These are phyloP conservation scores for Urocynchramus pylzowi DNA, from an alignment of 2,113 vertebrate species.

Conservation along the genomic window DNA sequence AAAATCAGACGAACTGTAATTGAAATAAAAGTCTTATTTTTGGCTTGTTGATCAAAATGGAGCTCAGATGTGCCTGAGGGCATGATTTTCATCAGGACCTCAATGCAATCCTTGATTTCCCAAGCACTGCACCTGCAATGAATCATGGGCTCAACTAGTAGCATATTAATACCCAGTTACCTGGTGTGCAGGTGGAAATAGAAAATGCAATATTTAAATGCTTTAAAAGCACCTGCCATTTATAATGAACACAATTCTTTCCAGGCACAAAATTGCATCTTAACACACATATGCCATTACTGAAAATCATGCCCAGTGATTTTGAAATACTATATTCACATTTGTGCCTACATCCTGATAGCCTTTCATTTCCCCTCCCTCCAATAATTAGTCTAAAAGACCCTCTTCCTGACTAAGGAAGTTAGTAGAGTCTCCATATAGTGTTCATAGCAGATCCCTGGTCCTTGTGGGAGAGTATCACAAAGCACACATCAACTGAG, in stretches of 20 bases:
- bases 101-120: constrained; percentile 64
- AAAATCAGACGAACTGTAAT: constrained; percentile 60
- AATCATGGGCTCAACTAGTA: constrained; percentile 62
- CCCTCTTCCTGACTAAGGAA: background rate
- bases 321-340: constrained; percentile 1
- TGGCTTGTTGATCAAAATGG: constrained; percentile 58
- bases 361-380: background rate
- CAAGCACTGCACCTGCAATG: constrained; percentile 65
- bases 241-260: constrained; percentile 57
- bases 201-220: constrained; percentile 58
- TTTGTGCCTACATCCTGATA: constrained; percentile 1
- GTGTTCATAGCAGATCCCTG: background rate
- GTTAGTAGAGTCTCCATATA: background rate
- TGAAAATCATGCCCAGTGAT: constrained; percentile 43
- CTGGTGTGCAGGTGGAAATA: constrained; percentile 62
- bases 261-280: constrained; percentile 50
- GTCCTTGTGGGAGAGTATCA: background rate
- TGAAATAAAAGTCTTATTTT: constrained; percentile 63
- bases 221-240: constrained; percentile 61
- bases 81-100: constrained; percentile 67
- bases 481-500: background rate
- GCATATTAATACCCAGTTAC: constrained; percentile 62
- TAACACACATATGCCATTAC: constrained; percentile 26
- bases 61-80: constrained; percentile 62
- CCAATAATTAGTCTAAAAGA: constrained; percentile 11